Percentiles rank a stretch among this genome's conserved stretches.
phyloP scores from a whole-genome alignment of 2,797 vertebrate genomes.

The Podarcis lilfordi region DNA sequence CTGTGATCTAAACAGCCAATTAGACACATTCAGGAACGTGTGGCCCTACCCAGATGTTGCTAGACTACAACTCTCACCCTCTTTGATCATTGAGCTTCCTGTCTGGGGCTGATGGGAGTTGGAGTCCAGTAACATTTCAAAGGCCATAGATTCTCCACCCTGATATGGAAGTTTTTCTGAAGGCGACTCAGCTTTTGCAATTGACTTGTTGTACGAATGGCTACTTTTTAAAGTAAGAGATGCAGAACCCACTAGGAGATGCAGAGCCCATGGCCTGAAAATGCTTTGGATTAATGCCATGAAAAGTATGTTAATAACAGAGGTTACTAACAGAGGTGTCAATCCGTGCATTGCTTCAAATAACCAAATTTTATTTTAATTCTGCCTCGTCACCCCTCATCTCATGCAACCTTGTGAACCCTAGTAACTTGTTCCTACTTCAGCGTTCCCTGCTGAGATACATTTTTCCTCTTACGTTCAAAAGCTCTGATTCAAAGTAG shows the following conservation, averaged over 20 bases:
- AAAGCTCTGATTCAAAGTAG: constrained; percentile 21
- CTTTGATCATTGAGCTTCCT: neutral
- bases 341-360: neutral
- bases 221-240: neutral
- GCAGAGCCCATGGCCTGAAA: neutral
- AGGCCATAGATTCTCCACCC: neutral
- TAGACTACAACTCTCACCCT: neutral
- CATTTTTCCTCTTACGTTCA: constrained; percentile 6
- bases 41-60: neutral
- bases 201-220: neutral
- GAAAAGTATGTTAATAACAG: neutral
- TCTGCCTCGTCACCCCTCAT: neutral
- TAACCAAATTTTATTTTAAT: neutral
- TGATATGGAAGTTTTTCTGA: neutral
- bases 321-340: neutral
- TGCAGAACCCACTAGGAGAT: neutral
- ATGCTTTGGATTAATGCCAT: neutral
- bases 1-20: neutral
- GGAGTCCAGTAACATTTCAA: neutral
- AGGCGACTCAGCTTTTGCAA: neutral
- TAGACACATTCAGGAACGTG: neutral
- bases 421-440: constrained; percentile 19
- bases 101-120: neutral
- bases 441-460: constrained; percentile 23
- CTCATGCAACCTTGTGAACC: rapidly evolving